A percentile compares a stretch with the other conserved stretches of the same genome.
phyloP scores from a whole-genome alignment of 2,888 invertebrate species.

The Temnothorax ravouxi region DNA sequence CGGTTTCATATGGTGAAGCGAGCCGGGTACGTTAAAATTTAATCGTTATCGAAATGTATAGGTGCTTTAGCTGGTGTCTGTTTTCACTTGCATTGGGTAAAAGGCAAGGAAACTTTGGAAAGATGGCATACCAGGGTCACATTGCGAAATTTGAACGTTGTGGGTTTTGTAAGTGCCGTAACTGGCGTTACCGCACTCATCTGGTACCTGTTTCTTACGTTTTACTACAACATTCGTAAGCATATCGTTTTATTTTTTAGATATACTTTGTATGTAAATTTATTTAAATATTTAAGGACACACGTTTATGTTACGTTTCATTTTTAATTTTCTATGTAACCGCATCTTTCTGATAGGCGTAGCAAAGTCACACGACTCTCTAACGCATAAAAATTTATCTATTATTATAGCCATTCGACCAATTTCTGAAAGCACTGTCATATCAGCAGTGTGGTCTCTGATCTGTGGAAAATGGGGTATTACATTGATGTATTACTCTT shows the following conservation, averaged over 20 bases:
- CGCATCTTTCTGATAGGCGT: not conserved
- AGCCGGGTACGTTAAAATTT: not conserved
- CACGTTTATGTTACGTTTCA: not conserved
- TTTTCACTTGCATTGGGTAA: slow-evolving; percentile 76
- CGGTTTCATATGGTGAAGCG: not conserved
- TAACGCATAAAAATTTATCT: not conserved
- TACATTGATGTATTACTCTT: slow-evolving; percentile 71
- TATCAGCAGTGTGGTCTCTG: slow-evolving; percentile 75
- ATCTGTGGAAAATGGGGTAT: slow-evolving; percentile 76
- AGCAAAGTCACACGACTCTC: not conserved
- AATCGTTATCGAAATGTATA: slow-evolving; percentile 39
- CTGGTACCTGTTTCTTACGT: slow-evolving; percentile 78
- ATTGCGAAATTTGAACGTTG: slow-evolving; percentile 71
- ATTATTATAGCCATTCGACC: slow-evolving; percentile 69
- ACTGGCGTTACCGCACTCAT: slow-evolving; percentile 70
- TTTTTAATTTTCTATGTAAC: slow-evolving; percentile 1
- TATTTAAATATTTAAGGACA: slow-evolving; percentile 1
- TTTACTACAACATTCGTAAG: slow-evolving; percentile 76
- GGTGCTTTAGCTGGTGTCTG: slow-evolving; percentile 73
- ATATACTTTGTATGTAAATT: not conserved
- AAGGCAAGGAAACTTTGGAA: slow-evolving; percentile 70
- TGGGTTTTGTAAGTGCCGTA: slow-evolving; percentile 75
- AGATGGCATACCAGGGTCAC: slow-evolving; percentile 73
- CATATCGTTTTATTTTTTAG: slow-evolving; percentile 39
- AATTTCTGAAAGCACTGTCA: slow-evolving; percentile 69